These are phyloP conservation scores for Harpagifer antarcticus DNA, from an alignment of 2,797 vertebrate genomes.

Conservation along the genomic window DNA sequence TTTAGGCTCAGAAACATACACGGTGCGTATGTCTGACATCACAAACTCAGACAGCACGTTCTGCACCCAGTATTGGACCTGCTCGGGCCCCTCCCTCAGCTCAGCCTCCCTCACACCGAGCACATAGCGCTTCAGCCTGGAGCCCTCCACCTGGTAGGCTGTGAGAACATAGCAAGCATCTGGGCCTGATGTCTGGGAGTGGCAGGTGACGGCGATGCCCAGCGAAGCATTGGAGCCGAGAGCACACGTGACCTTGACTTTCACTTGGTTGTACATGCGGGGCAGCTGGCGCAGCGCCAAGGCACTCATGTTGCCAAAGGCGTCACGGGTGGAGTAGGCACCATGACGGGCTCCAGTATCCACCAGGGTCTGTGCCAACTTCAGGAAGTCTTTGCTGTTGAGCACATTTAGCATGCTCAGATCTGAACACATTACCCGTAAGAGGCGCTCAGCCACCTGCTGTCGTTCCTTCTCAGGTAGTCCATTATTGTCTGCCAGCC, in stretches of 20 bases:
- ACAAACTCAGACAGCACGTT: conserved; percentile 99
- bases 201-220: conserved; percentile 97
- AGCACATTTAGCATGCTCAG: conserved; percentile 93
- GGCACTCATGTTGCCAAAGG: conserved; percentile 96
- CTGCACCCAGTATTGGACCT: conserved; percentile 98
- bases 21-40: conserved; percentile 97
- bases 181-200: conserved; percentile 92
- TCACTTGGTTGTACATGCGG: conserved; percentile 99
- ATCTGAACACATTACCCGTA: conserved; percentile 97
- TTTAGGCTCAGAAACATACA: conserved; percentile 95
- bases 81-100: conserved; percentile 92
- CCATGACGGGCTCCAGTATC: conserved; percentile 97
- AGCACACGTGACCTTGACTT: conserved; percentile 98
- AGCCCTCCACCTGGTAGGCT: conserved; percentile 95
- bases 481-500: conserved; percentile 86
- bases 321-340: conserved; percentile 95
- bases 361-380: conserved; percentile 97
- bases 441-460: conserved; percentile 95
- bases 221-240: conserved; percentile 94
- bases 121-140: conserved; percentile 94
- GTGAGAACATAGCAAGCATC: conserved; percentile 96
- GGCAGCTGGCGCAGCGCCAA: conserved; percentile 96
- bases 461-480: conserved; percentile 98
- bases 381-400: conserved; percentile 97
- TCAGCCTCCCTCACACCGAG: conserved; percentile 94